These are phyloP conservation scores for Hartigia nigra DNA, from an alignment of 2,888 invertebrate genomes.

Conservation along the genomic window DNA sequence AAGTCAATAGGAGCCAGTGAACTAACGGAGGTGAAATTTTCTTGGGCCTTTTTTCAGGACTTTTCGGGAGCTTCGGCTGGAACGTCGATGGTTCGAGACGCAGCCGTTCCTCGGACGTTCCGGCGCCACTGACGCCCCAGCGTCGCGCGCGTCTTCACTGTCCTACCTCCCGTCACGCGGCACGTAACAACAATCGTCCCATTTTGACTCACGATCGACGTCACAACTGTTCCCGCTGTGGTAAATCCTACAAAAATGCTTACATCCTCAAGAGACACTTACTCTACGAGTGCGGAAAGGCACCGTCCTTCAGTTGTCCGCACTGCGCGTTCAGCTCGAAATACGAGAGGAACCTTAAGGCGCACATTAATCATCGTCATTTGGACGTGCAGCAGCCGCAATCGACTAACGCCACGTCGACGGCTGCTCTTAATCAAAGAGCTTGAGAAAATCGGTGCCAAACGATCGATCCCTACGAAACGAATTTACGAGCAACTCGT, in stretches of 20 bases:
- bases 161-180: slow-evolving; percentile 51
- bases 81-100: slow-evolving; percentile 44
- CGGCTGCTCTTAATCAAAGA: slow-evolving; percentile 47
- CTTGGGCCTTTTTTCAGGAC: slow-evolving; percentile 51
- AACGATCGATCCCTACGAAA: background rate
- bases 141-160: slow-evolving; percentile 59
- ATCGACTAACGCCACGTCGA: slow-evolving; percentile 24
- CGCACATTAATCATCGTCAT: slow-evolving; percentile 65
- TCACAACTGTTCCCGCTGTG: slow-evolving; percentile 70
- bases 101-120: slow-evolving; percentile 44
- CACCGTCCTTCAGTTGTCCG: slow-evolving; percentile 65
- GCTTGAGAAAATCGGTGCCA: slow-evolving; percentile 36
- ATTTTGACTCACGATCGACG: slow-evolving; percentile 54
- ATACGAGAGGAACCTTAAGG: slow-evolving; percentile 65
- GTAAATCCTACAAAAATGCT: slow-evolving; percentile 73
- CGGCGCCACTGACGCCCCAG: slow-evolving; percentile 59
- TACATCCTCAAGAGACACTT: slow-evolving; percentile 73
- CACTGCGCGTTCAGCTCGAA: slow-evolving; percentile 65
- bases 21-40: slow-evolving; percentile 38
- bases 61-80: slow-evolving; percentile 59
- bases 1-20: slow-evolving; percentile 1
- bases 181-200: slow-evolving; percentile 51
- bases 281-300: slow-evolving; percentile 67
- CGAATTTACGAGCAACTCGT: background rate
- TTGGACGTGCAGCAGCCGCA: slow-evolving; percentile 36